Conservation (phyloP, 1,140 invertebrate genomes). For the Aphidius ervi region DNA sequence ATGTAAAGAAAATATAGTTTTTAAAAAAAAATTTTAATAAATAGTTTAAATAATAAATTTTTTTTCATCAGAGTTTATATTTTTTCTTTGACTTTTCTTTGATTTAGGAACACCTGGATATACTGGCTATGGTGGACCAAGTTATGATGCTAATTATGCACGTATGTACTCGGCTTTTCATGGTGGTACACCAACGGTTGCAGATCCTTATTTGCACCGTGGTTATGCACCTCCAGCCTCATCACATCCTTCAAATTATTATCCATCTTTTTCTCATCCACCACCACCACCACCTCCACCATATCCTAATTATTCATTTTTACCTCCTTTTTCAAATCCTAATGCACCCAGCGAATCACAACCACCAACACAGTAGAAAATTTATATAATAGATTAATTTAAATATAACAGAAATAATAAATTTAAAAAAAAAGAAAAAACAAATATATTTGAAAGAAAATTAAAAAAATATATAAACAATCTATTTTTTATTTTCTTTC, state of each 20-base stretch:
- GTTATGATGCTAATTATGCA: constrained; percentile 50
- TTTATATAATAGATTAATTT: constrained; percentile 11
- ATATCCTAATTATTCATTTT: constrained; percentile 51
- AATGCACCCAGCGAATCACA: constrained; percentile 48
- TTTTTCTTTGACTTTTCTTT: constrained; percentile 1
- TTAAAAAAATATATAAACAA: background rate
- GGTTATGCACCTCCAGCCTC: constrained; percentile 44
- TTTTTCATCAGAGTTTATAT: no score
- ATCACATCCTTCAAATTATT: constrained; percentile 47
- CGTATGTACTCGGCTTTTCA: constrained; percentile 54
- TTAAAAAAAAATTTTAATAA: no score
- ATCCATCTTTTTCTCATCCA: constrained; percentile 48
- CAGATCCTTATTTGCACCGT: constrained; percentile 49
- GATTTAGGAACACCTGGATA: constrained; percentile 43
- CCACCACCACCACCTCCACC: constrained; percentile 49
- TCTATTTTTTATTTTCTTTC: background rate
- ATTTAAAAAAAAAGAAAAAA: background rate
- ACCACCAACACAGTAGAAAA: constrained; percentile 44
- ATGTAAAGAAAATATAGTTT: background rate
- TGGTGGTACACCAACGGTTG: constrained; percentile 42
- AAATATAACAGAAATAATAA: background rate
- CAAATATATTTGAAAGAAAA: no score
- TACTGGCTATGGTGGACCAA: constrained; percentile 42
- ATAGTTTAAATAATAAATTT: no score
- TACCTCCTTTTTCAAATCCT: constrained; percentile 48